Percentiles rank a stretch among this genome's conserved stretches.
phyloP scores from a whole-genome alignment of 2,797 vertebrate genomes.

The Halcyon leucocephala region DNA sequence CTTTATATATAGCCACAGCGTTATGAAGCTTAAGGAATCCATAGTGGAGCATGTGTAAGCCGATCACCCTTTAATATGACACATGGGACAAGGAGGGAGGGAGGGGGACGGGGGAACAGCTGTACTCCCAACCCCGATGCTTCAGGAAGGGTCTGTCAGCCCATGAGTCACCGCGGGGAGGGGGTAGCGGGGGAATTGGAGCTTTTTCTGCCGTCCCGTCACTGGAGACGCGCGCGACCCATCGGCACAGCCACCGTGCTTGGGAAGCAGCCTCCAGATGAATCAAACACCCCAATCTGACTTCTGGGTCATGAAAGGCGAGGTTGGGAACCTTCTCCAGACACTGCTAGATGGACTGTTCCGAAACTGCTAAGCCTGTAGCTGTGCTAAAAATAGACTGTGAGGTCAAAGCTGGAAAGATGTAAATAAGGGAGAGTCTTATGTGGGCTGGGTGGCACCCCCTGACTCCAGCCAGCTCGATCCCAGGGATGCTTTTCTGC shows the following conservation, averaged over 20 bases:
- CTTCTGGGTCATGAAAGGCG: not conserved
- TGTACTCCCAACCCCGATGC: constrained; percentile 66
- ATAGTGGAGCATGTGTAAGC: constrained; percentile 84
- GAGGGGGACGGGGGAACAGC: constrained; percentile 78
- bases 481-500: not conserved
- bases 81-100: constrained; percentile 53
- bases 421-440: not conserved
- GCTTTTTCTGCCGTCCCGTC: not conserved
- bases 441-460: not conserved
- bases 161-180: constrained; percentile 25
- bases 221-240: accelerated
- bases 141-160: constrained; percentile 30
- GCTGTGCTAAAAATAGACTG: not conserved
- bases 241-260: accelerated
- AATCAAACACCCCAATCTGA: not conserved
- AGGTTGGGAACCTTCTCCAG: not conserved
- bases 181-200: accelerated
- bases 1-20: constrained; percentile 85
- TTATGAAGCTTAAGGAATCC: constrained; percentile 80
- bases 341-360: accelerated
- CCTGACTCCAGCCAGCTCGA: not conserved
- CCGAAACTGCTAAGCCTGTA: not conserved
- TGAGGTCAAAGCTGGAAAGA: constrained; percentile 24
- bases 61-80: constrained; percentile 73
- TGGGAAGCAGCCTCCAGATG: not conserved